Conservation (phyloP, 1,140 invertebrate genomes). For the Leptinotarsa undecemlineata region DNA sequence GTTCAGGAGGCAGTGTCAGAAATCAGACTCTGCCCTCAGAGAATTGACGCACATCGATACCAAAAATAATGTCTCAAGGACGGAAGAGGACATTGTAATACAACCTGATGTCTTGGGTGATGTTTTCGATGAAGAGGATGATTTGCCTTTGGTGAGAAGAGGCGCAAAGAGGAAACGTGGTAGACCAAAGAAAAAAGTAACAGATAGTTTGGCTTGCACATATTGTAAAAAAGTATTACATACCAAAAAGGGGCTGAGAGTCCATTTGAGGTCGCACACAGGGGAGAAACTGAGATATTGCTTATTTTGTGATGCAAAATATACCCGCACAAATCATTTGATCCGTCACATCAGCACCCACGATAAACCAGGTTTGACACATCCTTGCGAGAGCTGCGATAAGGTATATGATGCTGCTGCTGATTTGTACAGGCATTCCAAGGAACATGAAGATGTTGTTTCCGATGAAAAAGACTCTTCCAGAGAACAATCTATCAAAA, state of each 20-base stretch:
- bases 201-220: conserved; percentile 39
- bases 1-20: conserved; percentile 56
- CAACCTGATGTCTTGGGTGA: conserved; percentile 47
- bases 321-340: conserved; percentile 47
- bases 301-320: conserved; percentile 47
- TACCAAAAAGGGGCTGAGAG: conserved; percentile 45
- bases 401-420: conserved; percentile 37
- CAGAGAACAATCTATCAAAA: conserved; percentile 23
- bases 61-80: conserved; percentile 22
- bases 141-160: conserved; percentile 38
- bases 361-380: conserved; percentile 41
- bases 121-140: conserved; percentile 45
- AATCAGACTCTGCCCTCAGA: conserved; percentile 60
- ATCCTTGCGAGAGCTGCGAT: conserved; percentile 44
- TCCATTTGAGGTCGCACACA: conserved; percentile 51
- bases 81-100: conserved; percentile 46
- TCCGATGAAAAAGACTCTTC: conserved; percentile 26
- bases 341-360: conserved; percentile 45
- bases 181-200: conserved; percentile 33
- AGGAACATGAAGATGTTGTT: conserved; percentile 38
- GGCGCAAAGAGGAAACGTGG: conserved; percentile 37
- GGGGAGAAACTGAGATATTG: conserved; percentile 48
- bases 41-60: conserved; percentile 40
- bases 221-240: conserved; percentile 47
- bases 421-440: conserved; percentile 41